Evolutionary conservation across 2,888 invertebrate genomes (phyloP).

Genomic region (Dolichomitus sp.): DNA sequence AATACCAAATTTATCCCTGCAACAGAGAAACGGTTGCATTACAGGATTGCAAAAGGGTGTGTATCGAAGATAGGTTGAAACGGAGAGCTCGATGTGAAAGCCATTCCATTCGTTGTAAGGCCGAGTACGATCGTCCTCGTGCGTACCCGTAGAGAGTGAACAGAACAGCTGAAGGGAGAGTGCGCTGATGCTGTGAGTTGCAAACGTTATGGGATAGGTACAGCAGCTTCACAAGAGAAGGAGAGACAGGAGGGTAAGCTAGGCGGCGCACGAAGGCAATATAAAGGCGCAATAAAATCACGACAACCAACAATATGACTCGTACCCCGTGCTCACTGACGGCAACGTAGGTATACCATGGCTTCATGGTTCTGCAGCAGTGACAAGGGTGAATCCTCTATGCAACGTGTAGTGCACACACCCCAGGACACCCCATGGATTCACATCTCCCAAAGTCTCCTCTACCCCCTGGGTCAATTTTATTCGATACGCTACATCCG

Average conservation of each 20-base stretch:
- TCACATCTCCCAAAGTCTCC: slow-evolving; percentile 38
- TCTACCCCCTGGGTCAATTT: slow-evolving; percentile 61
- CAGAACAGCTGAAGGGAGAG: slow-evolving; percentile 48
- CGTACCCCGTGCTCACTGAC: slow-evolving; percentile 47
- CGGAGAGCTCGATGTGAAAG: slow-evolving; percentile 23
- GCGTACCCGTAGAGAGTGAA: slow-evolving; percentile 39
- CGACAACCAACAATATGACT: slow-evolving; percentile 69
- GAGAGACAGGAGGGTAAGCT: slow-evolving; percentile 58
- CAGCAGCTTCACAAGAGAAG: slow-evolving; percentile 17
- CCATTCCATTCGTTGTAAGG: slow-evolving; percentile 38
- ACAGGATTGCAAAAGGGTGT: background rate
- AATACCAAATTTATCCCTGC: background rate
- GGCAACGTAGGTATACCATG: slow-evolving; percentile 25
- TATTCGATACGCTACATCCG: slow-evolving; percentile 53
- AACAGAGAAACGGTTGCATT: background rate
- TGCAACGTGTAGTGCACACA: slow-evolving; percentile 35
- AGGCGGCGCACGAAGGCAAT: slow-evolving; percentile 73
- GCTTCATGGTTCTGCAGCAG: slow-evolving; percentile 11
- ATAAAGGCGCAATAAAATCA: slow-evolving; percentile 83
- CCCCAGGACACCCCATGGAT: slow-evolving; percentile 19
- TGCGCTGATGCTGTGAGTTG: slow-evolving; percentile 14
- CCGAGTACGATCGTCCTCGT: slow-evolving; percentile 33
- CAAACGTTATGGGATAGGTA: slow-evolving; percentile 15
- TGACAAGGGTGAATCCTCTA: slow-evolving; percentile 11
- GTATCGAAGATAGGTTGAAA: slow-evolving; percentile 34